Evolutionary conservation across 2,797 vertebrate genomes (phyloP), one percentile per base, ranked within the genome.

Genomic region (Clamator glandarius): DNA sequence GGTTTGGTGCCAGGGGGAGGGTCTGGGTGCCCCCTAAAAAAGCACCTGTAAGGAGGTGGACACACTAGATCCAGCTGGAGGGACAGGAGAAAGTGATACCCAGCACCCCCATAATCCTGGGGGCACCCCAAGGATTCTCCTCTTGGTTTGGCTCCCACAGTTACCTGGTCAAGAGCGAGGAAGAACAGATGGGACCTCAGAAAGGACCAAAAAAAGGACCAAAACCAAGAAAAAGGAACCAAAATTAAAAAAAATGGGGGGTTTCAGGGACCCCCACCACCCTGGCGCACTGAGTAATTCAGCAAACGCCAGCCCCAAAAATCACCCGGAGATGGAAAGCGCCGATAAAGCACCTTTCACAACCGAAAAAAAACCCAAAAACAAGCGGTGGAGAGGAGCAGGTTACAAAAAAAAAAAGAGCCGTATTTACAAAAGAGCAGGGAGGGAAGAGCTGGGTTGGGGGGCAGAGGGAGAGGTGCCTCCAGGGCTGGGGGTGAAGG

Each of bases 331-430:
- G 89, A 76, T 74, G 59, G 70, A 94, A 84, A 79, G 61, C 8
- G 28, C 58, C 25, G 44, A 91, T 84, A 89, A 50, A 6, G 90
- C 23, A 5, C n/a, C 29, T 82, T 93, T 91, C 80, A 46, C 89
- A 61, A n/a, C n/a, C n/a, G n/a, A n/a, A n/a, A 83, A 36, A 36
- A 36, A 36, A 44, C n/a, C n/a, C 55, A 75, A 89, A 82, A 77
- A 79, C 63, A 68, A 68, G 75, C 0, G 44, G 78, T 54, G 83
- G 94, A 93, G 97, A 94, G 78, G 41, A 15, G 55, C 59, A 31
- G 72, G 58, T 95, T 96, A 95, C 95, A n/a, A n/a, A n/a, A n/a
- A 55, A 90, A 96, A 48, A 97, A 97, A 61, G 44, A 66, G 89
- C 95, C 70, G 78, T 68, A 77, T 95, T 86, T 95, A 64, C 96